These are phyloP conservation scores for Cyprinella venusta DNA, from an alignment of 2,797 vertebrate genomes.

Conservation along the genomic window DNA sequence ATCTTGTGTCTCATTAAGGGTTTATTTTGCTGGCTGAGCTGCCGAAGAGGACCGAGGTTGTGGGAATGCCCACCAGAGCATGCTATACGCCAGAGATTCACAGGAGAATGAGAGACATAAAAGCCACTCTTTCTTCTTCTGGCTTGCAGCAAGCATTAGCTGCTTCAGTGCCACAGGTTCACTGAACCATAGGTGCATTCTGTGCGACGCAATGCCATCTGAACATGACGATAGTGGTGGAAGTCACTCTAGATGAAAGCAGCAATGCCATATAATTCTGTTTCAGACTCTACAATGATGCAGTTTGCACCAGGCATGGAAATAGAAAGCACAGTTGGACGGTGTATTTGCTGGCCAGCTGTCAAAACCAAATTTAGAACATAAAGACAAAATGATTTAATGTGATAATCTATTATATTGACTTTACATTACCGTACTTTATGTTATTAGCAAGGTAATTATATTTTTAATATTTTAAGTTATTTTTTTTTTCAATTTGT, in stretches of 20 bases:
- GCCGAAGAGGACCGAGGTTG: conserved; percentile 34
- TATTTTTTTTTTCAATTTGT: neutral
- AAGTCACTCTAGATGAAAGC: conserved; percentile 31
- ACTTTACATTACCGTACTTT: neutral
- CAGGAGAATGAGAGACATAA: conserved; percentile 24
- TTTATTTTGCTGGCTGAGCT: conserved; percentile 40
- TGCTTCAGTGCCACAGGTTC: conserved; percentile 47
- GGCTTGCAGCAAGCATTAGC: conserved; percentile 42
- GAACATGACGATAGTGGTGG: conserved; percentile 9
- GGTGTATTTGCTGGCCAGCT: neutral
- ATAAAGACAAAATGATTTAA: neutral
- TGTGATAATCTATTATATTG: neutral
- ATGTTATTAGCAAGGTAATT: neutral
- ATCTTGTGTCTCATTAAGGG: conserved; percentile 48
- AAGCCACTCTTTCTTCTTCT: conserved; percentile 44
- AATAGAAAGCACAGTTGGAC: neutral
- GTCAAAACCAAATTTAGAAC: neutral
- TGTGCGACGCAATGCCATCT: conserved; percentile 33
- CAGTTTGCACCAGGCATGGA: neutral
- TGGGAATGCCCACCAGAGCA: conserved; percentile 44
- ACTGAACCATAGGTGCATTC: conserved; percentile 50
- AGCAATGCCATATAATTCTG: neutral
- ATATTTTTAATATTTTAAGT: no score
- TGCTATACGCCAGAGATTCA: conserved; percentile 27
- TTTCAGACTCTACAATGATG: neutral